phyloP scores from a whole-genome alignment of 2,797 vertebrate genomes.

The Danio aesculapii region DNA sequence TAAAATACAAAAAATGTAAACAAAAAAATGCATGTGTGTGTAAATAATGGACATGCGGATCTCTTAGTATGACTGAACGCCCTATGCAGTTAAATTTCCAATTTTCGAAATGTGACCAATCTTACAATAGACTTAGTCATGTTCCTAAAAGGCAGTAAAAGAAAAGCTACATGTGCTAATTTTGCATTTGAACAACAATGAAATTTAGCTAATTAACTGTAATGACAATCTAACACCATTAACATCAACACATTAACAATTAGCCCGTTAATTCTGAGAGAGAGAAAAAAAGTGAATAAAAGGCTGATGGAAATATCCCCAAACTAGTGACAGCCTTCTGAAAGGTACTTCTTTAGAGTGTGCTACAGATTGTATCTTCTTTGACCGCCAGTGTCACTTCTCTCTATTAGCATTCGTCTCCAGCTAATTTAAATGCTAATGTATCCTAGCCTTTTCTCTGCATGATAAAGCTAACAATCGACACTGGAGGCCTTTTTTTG shows the following conservation, averaged over 20 bases:
- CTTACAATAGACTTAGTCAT: not conserved
- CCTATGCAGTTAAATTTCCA: not conserved
- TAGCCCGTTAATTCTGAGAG: slow-evolving; percentile 15
- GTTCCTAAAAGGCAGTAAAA: not conserved
- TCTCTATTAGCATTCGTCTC: slow-evolving; percentile 54
- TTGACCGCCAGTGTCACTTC: slow-evolving; percentile 43
- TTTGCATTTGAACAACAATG: slow-evolving; percentile 20
- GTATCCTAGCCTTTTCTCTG: slow-evolving; percentile 71
- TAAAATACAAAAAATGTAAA: no score
- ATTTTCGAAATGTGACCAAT: not conserved
- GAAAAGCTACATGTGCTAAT: not conserved
- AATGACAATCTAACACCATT: slow-evolving; percentile 14
- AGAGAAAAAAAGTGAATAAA: not conserved
- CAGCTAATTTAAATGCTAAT: slow-evolving; percentile 79
- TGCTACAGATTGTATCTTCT: slow-evolving; percentile 21
- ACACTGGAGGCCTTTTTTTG: slow-evolving; percentile 61
- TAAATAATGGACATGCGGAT: not conserved
- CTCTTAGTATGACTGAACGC: not conserved
- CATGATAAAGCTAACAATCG: slow-evolving; percentile 71
- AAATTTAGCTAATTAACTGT: not conserved
- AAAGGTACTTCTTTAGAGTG: slow-evolving; percentile 29
- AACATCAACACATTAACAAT: slow-evolving; percentile 18
- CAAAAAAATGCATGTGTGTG: not conserved
- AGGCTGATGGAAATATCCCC: slow-evolving; percentile 25
- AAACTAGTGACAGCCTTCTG: slow-evolving; percentile 12